A percentile compares a stretch with the other conserved stretches of the same genome.
phyloP scores from a whole-genome alignment of 92 coral and sea anemone genomes.

The Paragorgia papillata region DNA sequence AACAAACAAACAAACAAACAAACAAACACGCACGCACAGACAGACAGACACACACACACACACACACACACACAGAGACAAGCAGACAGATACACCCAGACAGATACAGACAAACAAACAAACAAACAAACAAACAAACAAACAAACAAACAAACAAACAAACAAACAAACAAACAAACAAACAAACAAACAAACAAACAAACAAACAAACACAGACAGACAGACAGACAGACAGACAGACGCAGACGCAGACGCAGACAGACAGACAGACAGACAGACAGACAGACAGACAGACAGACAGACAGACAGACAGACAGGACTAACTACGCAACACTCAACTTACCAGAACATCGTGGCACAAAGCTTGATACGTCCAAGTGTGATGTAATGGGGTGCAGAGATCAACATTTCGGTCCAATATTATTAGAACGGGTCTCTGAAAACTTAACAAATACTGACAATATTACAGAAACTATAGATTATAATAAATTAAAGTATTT shows the following conservation, averaged over 20 bases:
- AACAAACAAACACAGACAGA: no score
- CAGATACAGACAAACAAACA: not conserved
- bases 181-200: not conserved
- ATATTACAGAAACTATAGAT: no score
- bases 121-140: not conserved
- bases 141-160: not conserved
- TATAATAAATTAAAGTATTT: no score
- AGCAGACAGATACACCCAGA: no score
- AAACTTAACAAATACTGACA: conserved; percentile 69
- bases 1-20: not conserved
- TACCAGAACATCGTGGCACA: conserved; percentile 93
- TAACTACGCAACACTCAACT: no score
- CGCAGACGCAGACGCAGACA: not conserved
- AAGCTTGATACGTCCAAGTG: conserved; percentile 98
- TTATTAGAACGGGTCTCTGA: conserved; percentile 92
- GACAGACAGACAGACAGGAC: not conserved
- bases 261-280: not conserved
- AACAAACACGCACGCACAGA: not conserved
- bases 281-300: not conserved
- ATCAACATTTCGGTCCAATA: conserved; percentile 93
- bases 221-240: not conserved
- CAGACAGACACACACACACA: not conserved
- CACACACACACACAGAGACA: not conserved
- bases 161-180: not conserved
- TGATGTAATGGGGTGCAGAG: conserved; percentile 94